A percentile compares a stretch with the other conserved stretches of the same genome.
Conservation (phyloP, 2,888 invertebrate genomes). For the Empis stercorea region DNA sequence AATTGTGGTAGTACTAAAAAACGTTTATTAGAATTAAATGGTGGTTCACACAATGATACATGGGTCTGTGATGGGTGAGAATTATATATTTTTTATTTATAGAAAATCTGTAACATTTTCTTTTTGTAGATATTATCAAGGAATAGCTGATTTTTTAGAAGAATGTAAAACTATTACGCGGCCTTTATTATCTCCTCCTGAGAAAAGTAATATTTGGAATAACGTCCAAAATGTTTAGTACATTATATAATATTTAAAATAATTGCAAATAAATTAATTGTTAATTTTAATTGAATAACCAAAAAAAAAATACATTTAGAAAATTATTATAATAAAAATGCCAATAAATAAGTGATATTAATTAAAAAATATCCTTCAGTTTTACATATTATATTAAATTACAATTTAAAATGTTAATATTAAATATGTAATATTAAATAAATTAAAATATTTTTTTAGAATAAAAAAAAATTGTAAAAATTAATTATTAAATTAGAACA, state of each 20-base stretch:
- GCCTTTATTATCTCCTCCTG: conserved; percentile 24
- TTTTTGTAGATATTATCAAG: conserved; percentile 30
- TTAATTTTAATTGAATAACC: too few relatives aligned
- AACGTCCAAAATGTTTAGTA: conserved; percentile 27
- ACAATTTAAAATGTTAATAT: too few relatives aligned
- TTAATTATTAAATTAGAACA: too few relatives aligned
- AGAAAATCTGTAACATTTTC: neutral
- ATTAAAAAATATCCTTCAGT: too few relatives aligned
- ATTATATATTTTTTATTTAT: too few relatives aligned
- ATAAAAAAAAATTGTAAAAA: too few relatives aligned
- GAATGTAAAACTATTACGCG: conserved; percentile 27
- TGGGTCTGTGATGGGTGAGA: conserved; percentile 76
- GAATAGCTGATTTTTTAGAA: conserved; percentile 27
- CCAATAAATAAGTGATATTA: neutral
- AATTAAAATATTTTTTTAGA: too few relatives aligned
- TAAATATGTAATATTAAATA: too few relatives aligned
- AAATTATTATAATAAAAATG: neutral
- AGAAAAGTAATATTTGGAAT: conserved; percentile 34
- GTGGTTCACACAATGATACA: conserved; percentile 89
- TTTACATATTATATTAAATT: too few relatives aligned
- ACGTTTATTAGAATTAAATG: conserved; percentile 60
- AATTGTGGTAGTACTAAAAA: conserved; percentile 64
- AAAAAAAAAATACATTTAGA: too few relatives aligned
- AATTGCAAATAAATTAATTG: too few relatives aligned
- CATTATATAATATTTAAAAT: neutral